phyloP scores from a whole-genome alignment of 2,113 vertebrate genomes.

The Pangasianodon hypophthalmus region DNA sequence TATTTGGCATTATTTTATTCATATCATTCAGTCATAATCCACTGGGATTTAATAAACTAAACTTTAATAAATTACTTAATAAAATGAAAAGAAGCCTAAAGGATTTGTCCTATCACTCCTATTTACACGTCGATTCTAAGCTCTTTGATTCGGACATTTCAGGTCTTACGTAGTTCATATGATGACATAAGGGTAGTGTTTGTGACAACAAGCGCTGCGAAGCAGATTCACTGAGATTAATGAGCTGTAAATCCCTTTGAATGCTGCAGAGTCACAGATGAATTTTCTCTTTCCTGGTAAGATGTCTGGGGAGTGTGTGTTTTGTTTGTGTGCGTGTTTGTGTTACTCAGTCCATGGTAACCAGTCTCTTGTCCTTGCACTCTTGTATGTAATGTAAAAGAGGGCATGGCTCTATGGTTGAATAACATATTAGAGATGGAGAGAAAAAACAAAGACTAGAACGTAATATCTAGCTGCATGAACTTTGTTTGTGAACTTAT shows the following conservation, averaged over 20 bases:
- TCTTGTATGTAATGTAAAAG: slow-evolving; percentile 51
- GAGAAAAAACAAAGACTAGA: background rate
- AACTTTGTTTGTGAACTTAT: background rate
- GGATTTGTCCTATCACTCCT: background rate
- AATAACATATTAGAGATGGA: slow-evolving; percentile 55
- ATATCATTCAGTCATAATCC: background rate
- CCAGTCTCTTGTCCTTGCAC: slow-evolving; percentile 45
- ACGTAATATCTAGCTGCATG: background rate
- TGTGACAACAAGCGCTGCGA: background rate
- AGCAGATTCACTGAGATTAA: background rate
- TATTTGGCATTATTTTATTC: background rate
- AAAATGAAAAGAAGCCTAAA: background rate
- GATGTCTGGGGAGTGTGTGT: background rate
- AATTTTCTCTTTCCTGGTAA: background rate
- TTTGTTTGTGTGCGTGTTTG: slow-evolving; percentile 22
- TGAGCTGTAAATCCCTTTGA: background rate
- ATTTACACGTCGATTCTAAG: background rate
- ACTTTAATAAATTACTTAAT: no score
- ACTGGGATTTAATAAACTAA: background rate
- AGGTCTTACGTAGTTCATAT: background rate
- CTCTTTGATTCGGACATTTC: background rate
- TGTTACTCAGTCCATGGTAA: slow-evolving; percentile 38
- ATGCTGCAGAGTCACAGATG: background rate
- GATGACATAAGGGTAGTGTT: background rate
- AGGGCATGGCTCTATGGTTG: slow-evolving; percentile 51